These are phyloP conservation scores for Cochlearius cochlearius DNA, from an alignment of 2,113 vertebrate genomes.

Conservation along the genomic window DNA sequence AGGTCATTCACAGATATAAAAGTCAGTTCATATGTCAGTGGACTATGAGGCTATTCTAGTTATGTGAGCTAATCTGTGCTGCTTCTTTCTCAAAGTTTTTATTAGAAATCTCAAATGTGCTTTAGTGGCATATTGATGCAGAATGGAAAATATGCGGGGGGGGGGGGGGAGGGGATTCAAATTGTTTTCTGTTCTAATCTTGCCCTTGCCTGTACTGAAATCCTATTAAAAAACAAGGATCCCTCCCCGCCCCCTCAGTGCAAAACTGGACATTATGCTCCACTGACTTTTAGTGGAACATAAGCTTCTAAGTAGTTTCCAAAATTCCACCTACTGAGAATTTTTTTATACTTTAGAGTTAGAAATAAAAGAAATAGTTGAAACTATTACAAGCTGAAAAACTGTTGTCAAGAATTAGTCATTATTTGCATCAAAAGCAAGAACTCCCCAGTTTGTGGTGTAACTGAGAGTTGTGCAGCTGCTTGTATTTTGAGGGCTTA, in stretches of 20 bases:
- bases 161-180: accelerated
- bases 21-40: not conserved
- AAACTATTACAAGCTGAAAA: not conserved
- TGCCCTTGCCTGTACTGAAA: not conserved
- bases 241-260: accelerated
- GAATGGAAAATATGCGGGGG: not conserved
- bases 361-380: not conserved
- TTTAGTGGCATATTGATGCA: not conserved
- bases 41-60: not conserved
- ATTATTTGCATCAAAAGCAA: not conserved
- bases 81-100: not conserved
- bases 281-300: not conserved
- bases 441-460: not conserved
- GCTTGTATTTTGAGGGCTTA: not conserved
- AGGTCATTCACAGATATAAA: not conserved
- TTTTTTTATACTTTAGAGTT: not conserved
- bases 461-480: not conserved
- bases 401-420: not conserved
- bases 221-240: not conserved
- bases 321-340: not conserved
- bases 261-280: not conserved
- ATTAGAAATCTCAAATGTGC: not conserved
- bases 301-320: not conserved
- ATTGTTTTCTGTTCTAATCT: not conserved
- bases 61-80: not conserved